Evolutionary conservation across 1,140 invertebrate species (phyloP), one percentile per base, ranked within the genome.

Genomic region (Halesus radiatus): DNA sequence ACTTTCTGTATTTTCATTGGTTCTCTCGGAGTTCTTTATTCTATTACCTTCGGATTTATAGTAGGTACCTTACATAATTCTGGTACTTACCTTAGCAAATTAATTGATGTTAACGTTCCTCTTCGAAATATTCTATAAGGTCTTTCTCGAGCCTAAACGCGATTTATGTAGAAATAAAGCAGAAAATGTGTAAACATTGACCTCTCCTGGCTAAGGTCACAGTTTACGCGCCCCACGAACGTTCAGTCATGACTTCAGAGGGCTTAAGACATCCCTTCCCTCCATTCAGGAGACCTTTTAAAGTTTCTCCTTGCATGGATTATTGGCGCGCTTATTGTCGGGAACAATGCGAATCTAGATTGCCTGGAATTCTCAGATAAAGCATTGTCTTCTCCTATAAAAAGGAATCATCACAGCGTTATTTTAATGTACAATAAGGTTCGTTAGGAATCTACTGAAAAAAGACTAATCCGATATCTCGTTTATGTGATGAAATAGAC

Each of bases 301-400:
- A 82, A 82, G 77, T 82, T 82, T 82, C 77, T 72, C 80, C 78
- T 81, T 53, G 29, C 45, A 37, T 18, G 77, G 80, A 82, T 82
- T 82, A 81, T 77, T 52, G 76, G 80, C 58, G 78, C 37, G 80
- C 56, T 81, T 81, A 82, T 82, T 82, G 80, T 79, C 80, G 22
- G 80, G 77, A 79, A 82, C 80, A 79, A 82, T 82, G 78, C 75
- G 77, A 60, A 62, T 54, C 62, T 37, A 75, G 77, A 82, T 82
- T 79, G 80, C 74, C 80, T 23, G 64, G 80, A 64, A 79, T 82
- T 79, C 80, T 20, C 53, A 64, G 64, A 72, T 72, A 72, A 72
- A 53, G 8, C 68, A 53, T 72, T 53, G 68, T 72, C 50, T 72
- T 29, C 37, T 53, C 10, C 22, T 66, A 37, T 66, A 66, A 66